These are phyloP conservation scores for Nothocercus julius DNA, from an alignment of 2,113 vertebrate species.

Conservation along the genomic window DNA sequence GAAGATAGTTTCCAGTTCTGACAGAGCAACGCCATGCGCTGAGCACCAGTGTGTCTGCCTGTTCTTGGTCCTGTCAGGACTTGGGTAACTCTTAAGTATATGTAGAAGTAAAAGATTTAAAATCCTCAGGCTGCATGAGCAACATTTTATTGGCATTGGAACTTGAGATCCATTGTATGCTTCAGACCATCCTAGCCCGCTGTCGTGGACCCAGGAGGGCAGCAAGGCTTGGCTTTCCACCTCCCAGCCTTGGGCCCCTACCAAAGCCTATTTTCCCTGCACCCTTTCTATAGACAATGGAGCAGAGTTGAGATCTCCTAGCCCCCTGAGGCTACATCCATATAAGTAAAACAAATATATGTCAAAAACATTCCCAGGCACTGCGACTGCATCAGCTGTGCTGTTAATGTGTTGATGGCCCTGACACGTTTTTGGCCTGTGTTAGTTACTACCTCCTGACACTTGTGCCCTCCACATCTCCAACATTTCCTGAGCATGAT, in stretches of 20 bases:
- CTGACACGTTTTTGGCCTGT: neutral
- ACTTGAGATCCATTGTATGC: neutral
- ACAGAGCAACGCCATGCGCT: neutral
- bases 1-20: neutral
- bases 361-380: neutral
- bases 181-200: neutral
- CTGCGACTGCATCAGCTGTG: neutral
- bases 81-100: neutral
- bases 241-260: neutral
- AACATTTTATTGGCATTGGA: neutral
- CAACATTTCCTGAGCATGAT: neutral
- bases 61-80: neutral
- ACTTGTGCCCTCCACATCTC: neutral
- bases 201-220: neutral
- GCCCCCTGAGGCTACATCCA: accelerated
- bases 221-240: neutral
- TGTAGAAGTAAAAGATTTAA: neutral
- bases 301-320: neutral
- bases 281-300: neutral
- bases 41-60: neutral
- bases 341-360: neutral
- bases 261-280: neutral
- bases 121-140: neutral
- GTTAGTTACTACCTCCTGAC: neutral
- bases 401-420: neutral